A percentile compares a stretch with the other conserved stretches of the same genome.
Conservation (phyloP, 2,888 invertebrate species). For the Drosophila dives region DNA sequence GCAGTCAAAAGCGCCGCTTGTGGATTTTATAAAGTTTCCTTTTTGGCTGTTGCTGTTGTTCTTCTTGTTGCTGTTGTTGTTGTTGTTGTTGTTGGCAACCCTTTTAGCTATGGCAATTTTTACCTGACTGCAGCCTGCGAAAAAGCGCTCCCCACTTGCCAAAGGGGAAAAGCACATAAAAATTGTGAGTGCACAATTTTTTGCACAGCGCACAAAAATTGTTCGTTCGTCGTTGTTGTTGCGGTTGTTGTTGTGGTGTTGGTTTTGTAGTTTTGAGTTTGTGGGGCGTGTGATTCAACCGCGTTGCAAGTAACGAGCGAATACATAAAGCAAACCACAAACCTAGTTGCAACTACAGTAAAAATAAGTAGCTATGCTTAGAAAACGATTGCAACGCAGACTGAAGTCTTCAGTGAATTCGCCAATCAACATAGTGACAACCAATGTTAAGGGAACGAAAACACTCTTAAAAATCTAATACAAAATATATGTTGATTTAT, state of each 20-base stretch:
- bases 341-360: not conserved
- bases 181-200: constrained; percentile 33
- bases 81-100: constrained; percentile 61
- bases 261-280: not conserved
- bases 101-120: constrained; percentile 63
- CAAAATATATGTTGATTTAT: not conserved
- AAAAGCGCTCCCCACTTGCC: constrained; percentile 48
- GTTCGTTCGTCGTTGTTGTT: constrained; percentile 18
- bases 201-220: constrained; percentile 25
- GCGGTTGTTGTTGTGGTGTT: constrained; percentile 4
- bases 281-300: constrained; percentile 16
- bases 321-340: constrained; percentile 47
- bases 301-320: constrained; percentile 45
- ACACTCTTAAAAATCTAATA: not conserved
- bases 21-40: constrained; percentile 66
- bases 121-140: constrained; percentile 45
- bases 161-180: constrained; percentile 11
- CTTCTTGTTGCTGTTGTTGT: constrained; percentile 15
- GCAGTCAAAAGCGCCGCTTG: constrained; percentile 71
- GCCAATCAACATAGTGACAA: not conserved
- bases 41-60: constrained; percentile 23
- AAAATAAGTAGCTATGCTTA: not conserved
- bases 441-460: constrained; percentile 1
- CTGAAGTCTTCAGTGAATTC: not conserved
- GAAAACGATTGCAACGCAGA: constrained; percentile 9